These are phyloP conservation scores for Nilaparvata lugens DNA, from an alignment of 1,140 invertebrate genomes.

Conservation along the genomic window DNA sequence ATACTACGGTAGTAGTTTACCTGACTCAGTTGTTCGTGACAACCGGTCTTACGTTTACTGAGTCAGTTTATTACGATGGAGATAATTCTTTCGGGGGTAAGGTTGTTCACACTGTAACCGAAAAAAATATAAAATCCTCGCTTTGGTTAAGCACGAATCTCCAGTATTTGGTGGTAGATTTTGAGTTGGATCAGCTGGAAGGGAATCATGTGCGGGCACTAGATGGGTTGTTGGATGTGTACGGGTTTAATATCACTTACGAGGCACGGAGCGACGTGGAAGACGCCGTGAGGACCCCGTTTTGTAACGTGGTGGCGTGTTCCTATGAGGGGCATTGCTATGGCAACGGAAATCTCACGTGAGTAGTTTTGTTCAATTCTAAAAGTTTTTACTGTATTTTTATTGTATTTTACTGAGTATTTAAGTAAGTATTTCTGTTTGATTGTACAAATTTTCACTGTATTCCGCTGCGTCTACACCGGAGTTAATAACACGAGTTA, in stretches of 20 bases:
- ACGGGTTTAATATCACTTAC: constrained; percentile 89
- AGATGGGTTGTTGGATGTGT: constrained; percentile 70
- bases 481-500: too few relatives aligned
- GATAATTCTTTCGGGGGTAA: constrained; percentile 35
- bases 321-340: constrained; percentile 76
- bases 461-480: too few relatives aligned
- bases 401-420: too few relatives aligned
- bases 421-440: too few relatives aligned
- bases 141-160: constrained; percentile 57
- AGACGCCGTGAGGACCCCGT: constrained; percentile 11
- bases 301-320: constrained; percentile 66
- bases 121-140: constrained; percentile 51
- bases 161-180: constrained; percentile 67
- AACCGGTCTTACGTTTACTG: constrained; percentile 68
- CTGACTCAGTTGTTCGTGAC: constrained; percentile 79
- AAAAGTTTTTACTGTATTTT: too few relatives aligned
- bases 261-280: constrained; percentile 44
- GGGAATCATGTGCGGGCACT: constrained; percentile 75
- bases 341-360: constrained; percentile 56
- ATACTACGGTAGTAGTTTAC: constrained; percentile 61
- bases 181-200: constrained; percentile 59
- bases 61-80: constrained; percentile 67
- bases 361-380: constrained; percentile 32
- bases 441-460: too few relatives aligned
- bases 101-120: constrained; percentile 13